Conservation (phyloP, 2,113 vertebrate species). For the Onychostruthus taczanowskii region DNA sequence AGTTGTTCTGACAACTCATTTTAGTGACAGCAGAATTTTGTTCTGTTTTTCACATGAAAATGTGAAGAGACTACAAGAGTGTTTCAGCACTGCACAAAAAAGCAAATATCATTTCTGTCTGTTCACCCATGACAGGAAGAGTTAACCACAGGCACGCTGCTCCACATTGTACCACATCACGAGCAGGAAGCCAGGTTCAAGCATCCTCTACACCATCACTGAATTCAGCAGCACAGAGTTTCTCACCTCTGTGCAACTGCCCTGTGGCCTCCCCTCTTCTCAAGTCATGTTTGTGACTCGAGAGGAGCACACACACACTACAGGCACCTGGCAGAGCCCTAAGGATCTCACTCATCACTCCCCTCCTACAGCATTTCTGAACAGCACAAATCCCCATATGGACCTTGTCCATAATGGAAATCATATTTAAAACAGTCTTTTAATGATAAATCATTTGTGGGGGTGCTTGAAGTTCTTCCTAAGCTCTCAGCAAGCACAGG, state of each 20-base stretch:
- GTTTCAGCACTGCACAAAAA: not conserved
- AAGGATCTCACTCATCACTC: accelerated
- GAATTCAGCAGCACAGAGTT: not conserved
- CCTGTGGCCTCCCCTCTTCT: not conserved
- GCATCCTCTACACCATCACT: not conserved
- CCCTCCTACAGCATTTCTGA: not conserved
- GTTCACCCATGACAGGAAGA: not conserved
- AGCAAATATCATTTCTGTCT: not conserved
- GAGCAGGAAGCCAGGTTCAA: not conserved
- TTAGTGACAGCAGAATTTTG: conserved; percentile 23
- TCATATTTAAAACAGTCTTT: not conserved
- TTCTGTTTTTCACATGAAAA: conserved; percentile 5
- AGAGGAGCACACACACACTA: not conserved
- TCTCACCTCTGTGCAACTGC: not conserved
- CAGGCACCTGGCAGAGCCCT: not conserved
- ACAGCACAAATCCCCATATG: not conserved
- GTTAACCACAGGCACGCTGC: not conserved
- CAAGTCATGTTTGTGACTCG: not conserved
- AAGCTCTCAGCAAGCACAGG: not conserved
- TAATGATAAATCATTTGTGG: not conserved
- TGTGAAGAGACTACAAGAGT: not conserved
- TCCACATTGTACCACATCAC: not conserved
- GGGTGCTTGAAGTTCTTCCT: not conserved
- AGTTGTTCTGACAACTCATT: conserved; percentile 23
- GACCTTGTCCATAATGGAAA: not conserved